Percentiles rank a stretch among this genome's conserved stretches.
phyloP scores from a whole-genome alignment of 2,113 vertebrate species.

The Mustela nigripes region DNA sequence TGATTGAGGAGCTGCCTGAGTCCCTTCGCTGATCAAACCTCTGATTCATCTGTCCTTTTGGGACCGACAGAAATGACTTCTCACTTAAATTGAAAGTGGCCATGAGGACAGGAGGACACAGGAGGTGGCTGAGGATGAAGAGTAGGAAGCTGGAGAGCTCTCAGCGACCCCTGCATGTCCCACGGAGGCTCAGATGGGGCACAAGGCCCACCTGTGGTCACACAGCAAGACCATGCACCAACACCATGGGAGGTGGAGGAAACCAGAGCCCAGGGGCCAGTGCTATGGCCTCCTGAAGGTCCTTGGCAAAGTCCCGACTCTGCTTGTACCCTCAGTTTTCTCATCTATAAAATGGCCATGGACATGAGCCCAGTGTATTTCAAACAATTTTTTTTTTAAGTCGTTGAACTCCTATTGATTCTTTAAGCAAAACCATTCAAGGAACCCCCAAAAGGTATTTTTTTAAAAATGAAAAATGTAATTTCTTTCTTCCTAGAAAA shows the following conservation, averaged over 20 bases:
- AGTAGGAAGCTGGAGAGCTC: no score
- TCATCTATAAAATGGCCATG: neutral
- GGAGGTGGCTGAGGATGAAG: neutral
- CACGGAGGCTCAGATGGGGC: neutral
- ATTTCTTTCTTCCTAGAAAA: neutral
- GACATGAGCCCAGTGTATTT: no score
- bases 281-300: fast-evolving
- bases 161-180: neutral
- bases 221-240: neutral
- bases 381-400: neutral
- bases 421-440: neutral
- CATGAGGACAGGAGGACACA: neutral
- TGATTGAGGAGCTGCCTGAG: neutral
- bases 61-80: neutral
- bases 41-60: conserved; percentile 63
- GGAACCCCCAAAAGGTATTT: neutral
- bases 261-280: neutral
- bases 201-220: fast-evolving
- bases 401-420: neutral
- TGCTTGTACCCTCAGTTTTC: neutral
- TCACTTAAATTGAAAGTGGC: conserved; percentile 34
- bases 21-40: conserved; percentile 68
- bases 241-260: neutral
- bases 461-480: neutral
- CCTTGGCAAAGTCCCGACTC: neutral